phyloP scores from a whole-genome alignment of 2,888 invertebrate genomes.

The Cephonodes hylas region DNA sequence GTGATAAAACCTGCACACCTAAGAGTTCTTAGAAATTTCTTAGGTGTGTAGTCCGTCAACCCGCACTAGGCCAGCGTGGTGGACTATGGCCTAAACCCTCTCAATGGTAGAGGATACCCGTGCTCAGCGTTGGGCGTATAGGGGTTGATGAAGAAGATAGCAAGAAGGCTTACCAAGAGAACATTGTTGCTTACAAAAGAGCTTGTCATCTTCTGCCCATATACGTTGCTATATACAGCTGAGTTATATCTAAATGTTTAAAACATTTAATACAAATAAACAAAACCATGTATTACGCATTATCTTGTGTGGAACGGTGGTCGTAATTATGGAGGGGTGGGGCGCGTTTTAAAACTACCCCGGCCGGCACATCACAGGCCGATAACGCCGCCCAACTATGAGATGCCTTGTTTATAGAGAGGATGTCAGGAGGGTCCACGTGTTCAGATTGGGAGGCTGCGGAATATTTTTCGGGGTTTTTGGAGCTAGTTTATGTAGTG shows the following conservation, averaged over 20 bases:
- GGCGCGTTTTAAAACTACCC: constrained; percentile 66
- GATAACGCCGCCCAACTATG: constrained; percentile 66
- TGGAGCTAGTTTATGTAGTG: not conserved
- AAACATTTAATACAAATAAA: not conserved
- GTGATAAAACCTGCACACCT: too few species aligned
- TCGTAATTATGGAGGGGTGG: constrained; percentile 58
- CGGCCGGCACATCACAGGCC: constrained; percentile 57
- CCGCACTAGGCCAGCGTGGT: too few species aligned
- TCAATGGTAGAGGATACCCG: too few species aligned
- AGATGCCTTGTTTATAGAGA: constrained; percentile 73
- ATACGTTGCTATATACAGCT: too few species aligned
- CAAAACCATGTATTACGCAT: constrained; percentile 4
- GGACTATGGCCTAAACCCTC: too few species aligned
- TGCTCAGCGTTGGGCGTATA: too few species aligned
- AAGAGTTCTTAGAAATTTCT: too few species aligned
- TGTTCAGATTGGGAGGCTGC: constrained; percentile 45
- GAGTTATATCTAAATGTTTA: not conserved
- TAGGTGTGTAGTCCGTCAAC: too few species aligned
- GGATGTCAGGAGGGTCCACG: constrained; percentile 48
- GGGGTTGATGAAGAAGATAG: too few species aligned
- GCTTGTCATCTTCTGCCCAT: too few species aligned
- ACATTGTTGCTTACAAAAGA: too few species aligned
- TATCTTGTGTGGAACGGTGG: constrained; percentile 20
- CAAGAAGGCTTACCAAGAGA: too few species aligned
- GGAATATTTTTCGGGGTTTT: not conserved